phyloP scores from a whole-genome alignment of 2,113 vertebrate genomes.

The Sorex araneus region DNA sequence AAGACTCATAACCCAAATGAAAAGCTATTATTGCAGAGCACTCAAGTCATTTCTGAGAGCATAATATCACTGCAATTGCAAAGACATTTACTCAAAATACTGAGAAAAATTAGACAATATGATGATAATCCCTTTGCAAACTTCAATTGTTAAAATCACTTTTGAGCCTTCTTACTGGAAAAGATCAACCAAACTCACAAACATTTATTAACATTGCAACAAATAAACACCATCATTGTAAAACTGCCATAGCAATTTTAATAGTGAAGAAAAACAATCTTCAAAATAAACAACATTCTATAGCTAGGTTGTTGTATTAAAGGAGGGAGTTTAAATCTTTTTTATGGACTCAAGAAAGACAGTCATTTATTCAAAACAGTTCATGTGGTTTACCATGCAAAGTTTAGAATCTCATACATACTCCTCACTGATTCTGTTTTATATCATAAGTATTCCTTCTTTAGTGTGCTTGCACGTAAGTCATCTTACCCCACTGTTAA shows the following conservation, averaged over 20 bases:
- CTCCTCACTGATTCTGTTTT: background rate
- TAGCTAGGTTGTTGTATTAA: slow-evolving; percentile 19
- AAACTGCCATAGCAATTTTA: slow-evolving; percentile 56
- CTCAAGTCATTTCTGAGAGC: slow-evolving; percentile 66
- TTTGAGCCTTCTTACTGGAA: slow-evolving; percentile 51
- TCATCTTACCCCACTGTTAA: slow-evolving; percentile 4
- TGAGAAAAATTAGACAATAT: slow-evolving; percentile 65
- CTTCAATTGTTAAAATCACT: slow-evolving; percentile 68
- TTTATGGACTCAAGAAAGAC: background rate
- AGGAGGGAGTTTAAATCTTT: background rate
- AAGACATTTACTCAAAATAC: slow-evolving; percentile 72
- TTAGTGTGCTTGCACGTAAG: background rate
- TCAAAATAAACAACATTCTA: background rate
- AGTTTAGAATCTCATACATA: background rate
- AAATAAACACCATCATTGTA: slow-evolving; percentile 55
- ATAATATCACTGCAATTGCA: slow-evolving; percentile 61
- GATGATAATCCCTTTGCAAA: slow-evolving; percentile 53
- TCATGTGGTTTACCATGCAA: background rate
- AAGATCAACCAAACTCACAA: slow-evolving; percentile 63
- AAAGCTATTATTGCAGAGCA: slow-evolving; percentile 70
- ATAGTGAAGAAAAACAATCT: slow-evolving; percentile 31
- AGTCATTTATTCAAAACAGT: background rate
- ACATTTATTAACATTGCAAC: slow-evolving; percentile 55
- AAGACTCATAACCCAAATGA: slow-evolving; percentile 78
- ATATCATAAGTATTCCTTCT: background rate